Evolutionary conservation across 2,888 invertebrate species (phyloP), one percentile per base, ranked within the genome.

Genomic region (Aromia moschata): DNA sequence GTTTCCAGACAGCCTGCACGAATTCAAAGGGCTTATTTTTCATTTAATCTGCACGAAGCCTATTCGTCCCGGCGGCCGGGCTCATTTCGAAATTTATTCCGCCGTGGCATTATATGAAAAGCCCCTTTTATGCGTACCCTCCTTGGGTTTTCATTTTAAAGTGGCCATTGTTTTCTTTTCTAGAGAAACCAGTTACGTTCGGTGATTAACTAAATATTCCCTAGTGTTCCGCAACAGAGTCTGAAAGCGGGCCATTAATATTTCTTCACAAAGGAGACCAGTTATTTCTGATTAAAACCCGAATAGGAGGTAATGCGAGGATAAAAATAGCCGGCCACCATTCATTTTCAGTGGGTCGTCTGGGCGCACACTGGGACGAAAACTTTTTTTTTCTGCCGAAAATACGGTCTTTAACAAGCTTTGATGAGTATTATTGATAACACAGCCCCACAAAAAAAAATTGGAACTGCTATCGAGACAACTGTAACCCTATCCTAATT

Each of bases 21-120:
- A 38, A 40, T 55, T 38, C 30, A 71, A 73, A 72, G 70, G 70
- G 70, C 72, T 72, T 73, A 71, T 70, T 72, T 67, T 71, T 66
- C 72, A 65, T 73, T 73, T 71, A 74, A 75, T 73, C 73, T 73
- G 68, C 67, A 73, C 68, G 70, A 64, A 67, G 70, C 70, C 69
- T 70, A 69, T 70, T 72, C 68, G 67, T 69, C 64, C 67, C 67
- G 71, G 70, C n/a, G 68, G 68, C 67, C 69, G 69, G 68, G 70
- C 70, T 72, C 70, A 68, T 68, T 68, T 62, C 64, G 66, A 69
- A 71, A 74, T 74, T 73, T 72, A 74, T 73, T 72, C 72, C 64
- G 60, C 61, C 56, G 61, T 56, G 60, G 61, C 60, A 63, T 65
- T 65, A 62, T 65, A 60, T 60, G 65, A 45, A 31, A 31, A 31